A percentile compares a stretch with the other conserved stretches of the same genome.
Conservation (phyloP, 2,888 invertebrate species). For the Cryptocephalus moraei region DNA sequence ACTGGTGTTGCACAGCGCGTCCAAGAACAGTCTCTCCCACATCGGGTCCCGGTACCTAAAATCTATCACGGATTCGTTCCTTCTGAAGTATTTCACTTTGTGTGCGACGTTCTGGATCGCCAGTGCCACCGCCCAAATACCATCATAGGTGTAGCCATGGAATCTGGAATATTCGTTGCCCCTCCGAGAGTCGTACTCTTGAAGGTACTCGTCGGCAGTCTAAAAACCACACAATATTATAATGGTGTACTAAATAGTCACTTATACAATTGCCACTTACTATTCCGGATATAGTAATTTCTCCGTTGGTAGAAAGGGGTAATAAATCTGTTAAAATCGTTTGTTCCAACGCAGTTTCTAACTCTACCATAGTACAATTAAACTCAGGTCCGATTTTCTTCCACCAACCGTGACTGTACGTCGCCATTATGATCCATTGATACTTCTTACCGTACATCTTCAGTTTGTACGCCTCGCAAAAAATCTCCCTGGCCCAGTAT, state of each 20-base stretch:
- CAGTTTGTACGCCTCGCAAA: constrained; percentile 77
- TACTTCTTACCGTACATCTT: constrained; percentile 87
- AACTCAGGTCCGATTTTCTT: constrained; percentile 44
- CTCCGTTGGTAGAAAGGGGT: constrained; percentile 77
- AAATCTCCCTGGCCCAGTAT: constrained; percentile 80
- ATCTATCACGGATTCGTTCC: constrained; percentile 70
- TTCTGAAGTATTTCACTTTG: constrained; percentile 54
- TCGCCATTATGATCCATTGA: constrained; percentile 91
- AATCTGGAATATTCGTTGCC: constrained; percentile 83
- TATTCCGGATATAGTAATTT: constrained; percentile 80
- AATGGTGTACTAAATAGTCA: not conserved
- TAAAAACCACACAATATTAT: constrained; percentile 35
- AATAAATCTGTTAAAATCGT: constrained; percentile 81
- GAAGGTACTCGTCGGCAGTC: constrained; percentile 83
- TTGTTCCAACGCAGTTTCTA: constrained; percentile 73
- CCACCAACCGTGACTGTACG: constrained; percentile 73
- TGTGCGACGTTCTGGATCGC: constrained; percentile 87
- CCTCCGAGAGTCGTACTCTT: constrained; percentile 72
- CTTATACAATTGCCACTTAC: constrained; percentile 47
- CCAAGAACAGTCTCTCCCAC: constrained; percentile 80
- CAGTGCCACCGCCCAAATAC: constrained; percentile 94
- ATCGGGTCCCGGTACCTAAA: constrained; percentile 76
- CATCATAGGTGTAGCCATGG: constrained; percentile 97
- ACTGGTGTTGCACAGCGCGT: constrained; percentile 81
- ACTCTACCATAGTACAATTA: constrained; percentile 62